Evolutionary conservation across 2,113 vertebrate species (phyloP).

Genomic region (Muscicapa adusta): DNA sequence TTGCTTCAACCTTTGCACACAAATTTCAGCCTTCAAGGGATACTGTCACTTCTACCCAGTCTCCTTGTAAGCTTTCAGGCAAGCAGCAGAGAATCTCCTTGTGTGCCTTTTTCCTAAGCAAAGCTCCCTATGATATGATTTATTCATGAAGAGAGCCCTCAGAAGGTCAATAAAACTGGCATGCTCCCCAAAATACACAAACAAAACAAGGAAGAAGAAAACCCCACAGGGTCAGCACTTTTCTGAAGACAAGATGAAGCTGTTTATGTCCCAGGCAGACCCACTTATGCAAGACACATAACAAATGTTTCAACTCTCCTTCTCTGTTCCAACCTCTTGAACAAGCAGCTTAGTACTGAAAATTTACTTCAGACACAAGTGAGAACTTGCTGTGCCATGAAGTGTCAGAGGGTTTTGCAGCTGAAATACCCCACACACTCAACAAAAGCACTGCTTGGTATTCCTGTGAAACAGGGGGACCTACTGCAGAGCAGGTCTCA

Average conservation of each 20-base stretch:
- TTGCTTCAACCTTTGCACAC: not conserved
- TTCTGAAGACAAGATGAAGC: conserved; percentile 40
- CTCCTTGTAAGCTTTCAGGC: conserved; percentile 9
- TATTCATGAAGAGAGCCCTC: conserved; percentile 39
- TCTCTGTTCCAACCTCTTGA: not conserved
- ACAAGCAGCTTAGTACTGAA: not conserved
- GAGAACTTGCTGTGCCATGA: not conserved
- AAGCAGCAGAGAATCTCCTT: not conserved
- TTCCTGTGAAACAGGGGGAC: not conserved
- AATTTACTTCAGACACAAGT: conserved; percentile 22
- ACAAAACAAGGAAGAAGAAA: conserved; percentile 41
- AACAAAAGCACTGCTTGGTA: not conserved
- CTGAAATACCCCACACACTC: not conserved
- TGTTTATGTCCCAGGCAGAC: conserved; percentile 36
- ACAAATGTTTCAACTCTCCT: not conserved
- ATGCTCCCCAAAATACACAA: not conserved
- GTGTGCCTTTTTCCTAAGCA: not conserved
- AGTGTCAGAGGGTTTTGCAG: not conserved
- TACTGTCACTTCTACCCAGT: not conserved
- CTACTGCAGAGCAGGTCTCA: not conserved
- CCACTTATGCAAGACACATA: not conserved
- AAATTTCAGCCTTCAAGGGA: not conserved
- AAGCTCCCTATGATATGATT: conserved; percentile 10
- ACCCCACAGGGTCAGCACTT: conserved; percentile 11
- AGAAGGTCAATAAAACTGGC: conserved; percentile 51